A percentile compares a stretch with the other conserved stretches of the same genome.
These are phyloP conservation scores for Micrasema minimum DNA, from an alignment of 1,140 invertebrate genomes.

Conservation along the genomic window DNA sequence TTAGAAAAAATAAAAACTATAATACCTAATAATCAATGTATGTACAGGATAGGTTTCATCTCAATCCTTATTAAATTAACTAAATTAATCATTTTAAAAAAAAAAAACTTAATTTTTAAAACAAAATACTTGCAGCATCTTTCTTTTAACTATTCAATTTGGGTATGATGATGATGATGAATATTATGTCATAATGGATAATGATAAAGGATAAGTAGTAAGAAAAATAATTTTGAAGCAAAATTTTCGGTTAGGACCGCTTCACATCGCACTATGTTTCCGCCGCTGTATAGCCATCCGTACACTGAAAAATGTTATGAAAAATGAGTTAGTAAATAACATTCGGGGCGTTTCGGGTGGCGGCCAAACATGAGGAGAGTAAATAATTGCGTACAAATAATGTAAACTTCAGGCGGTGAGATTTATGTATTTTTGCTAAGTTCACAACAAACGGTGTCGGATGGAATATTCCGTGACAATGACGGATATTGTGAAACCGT, in stretches of 20 bases:
- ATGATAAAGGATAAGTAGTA: no score
- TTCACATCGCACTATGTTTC: background rate
- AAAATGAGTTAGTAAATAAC: constrained; percentile 37
- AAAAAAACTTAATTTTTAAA: no score
- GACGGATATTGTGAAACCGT: constrained; percentile 18
- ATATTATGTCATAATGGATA: no score
- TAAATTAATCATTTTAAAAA: no score
- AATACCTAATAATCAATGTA: no score
- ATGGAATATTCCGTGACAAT: constrained; percentile 21
- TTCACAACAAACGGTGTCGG: constrained; percentile 26
- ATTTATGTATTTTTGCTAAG: constrained; percentile 35
- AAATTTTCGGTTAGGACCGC: background rate
- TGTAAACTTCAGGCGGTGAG: constrained; percentile 23
- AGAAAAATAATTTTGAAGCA: no score
- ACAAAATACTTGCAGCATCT: no score
- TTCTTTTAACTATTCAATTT: no score
- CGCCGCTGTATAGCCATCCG: background rate
- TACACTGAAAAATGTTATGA: constrained; percentile 28
- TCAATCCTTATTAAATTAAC: no score
- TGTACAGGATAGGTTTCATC: no score
- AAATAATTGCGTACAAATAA: constrained; percentile 37
- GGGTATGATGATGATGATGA: no score
- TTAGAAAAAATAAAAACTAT: no score
- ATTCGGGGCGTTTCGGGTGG: constrained; percentile 8
- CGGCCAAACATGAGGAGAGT: constrained; percentile 24